Evolutionary conservation across 2,797 vertebrate genomes (phyloP).

Genomic region (Babyrousa celebensis): DNA sequence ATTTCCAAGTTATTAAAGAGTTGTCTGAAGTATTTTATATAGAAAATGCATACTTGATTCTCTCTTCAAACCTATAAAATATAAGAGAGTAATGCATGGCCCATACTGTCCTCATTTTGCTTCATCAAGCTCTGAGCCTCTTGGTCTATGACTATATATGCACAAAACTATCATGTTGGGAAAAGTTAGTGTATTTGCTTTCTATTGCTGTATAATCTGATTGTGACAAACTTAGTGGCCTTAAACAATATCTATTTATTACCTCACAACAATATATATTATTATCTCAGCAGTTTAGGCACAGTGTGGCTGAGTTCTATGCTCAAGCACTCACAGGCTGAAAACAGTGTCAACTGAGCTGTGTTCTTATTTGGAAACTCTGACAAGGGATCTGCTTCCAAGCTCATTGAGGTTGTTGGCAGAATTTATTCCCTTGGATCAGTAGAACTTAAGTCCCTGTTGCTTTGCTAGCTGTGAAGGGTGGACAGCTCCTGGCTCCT

Average conservation of each 20-base stretch:
- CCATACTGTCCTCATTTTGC: neutral
- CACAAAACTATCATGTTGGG: neutral
- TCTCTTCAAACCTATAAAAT: neutral
- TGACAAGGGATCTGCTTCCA: neutral
- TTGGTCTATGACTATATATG: neutral
- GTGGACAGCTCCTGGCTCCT: neutral
- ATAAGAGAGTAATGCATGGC: neutral
- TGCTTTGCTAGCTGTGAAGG: neutral
- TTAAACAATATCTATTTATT: neutral
- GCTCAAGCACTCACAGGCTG: neutral
- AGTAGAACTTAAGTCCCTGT: neutral
- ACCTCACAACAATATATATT: neutral
- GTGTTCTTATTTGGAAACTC: neutral
- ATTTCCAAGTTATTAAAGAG: neutral
- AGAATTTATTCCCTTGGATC: neutral
- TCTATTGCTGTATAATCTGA: neutral
- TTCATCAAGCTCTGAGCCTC: neutral
- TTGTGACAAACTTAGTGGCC: neutral
- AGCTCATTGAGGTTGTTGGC: neutral
- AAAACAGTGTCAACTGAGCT: neutral
- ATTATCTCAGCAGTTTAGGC: neutral
- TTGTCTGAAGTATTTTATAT: neutral
- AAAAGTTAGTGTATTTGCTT: neutral
- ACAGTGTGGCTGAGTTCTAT: neutral
- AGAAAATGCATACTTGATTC: neutral